Conservation (phyloP, 2,797 vertebrate genomes). For the Cygnus olor region DNA sequence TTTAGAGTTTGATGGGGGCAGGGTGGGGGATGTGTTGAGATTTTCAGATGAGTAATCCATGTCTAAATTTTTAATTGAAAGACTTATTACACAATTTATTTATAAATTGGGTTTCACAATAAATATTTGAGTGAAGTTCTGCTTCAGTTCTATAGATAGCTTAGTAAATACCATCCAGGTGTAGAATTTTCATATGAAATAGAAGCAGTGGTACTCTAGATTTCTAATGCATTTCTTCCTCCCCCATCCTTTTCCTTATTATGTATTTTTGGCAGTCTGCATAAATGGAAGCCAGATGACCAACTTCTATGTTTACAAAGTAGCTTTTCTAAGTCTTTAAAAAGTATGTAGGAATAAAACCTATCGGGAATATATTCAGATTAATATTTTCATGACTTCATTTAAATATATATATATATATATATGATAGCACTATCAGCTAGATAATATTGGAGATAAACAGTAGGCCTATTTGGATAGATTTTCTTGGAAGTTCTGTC, state of each 20-base stretch:
- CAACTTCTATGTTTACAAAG: constrained; percentile 2
- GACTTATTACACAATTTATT: background rate
- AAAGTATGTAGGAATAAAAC: constrained; percentile 3
- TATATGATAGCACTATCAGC: background rate
- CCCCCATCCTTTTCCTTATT: constrained; percentile 1
- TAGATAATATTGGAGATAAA: background rate
- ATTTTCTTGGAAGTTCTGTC: background rate
- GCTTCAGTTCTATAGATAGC: background rate
- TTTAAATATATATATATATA: no score
- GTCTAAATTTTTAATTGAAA: background rate
- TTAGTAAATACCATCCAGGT: background rate
- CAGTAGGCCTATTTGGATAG: background rate
- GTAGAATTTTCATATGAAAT: constrained; percentile 14
- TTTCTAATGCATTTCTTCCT: constrained; percentile 10
- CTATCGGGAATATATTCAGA: background rate
- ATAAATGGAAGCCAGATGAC: constrained; percentile 61
- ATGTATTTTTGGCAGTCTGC: constrained; percentile 20
- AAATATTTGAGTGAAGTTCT: background rate
- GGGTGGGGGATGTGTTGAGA: background rate
- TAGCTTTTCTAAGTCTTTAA: constrained; percentile 19
- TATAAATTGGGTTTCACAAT: background rate
- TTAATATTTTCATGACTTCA: background rate
- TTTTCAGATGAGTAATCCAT: background rate
- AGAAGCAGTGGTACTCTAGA: constrained; percentile 2
- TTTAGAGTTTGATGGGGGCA: background rate